These are phyloP conservation scores for Vulpes ferrilata DNA, from an alignment of 2,113 vertebrate species.

Conservation along the genomic window DNA sequence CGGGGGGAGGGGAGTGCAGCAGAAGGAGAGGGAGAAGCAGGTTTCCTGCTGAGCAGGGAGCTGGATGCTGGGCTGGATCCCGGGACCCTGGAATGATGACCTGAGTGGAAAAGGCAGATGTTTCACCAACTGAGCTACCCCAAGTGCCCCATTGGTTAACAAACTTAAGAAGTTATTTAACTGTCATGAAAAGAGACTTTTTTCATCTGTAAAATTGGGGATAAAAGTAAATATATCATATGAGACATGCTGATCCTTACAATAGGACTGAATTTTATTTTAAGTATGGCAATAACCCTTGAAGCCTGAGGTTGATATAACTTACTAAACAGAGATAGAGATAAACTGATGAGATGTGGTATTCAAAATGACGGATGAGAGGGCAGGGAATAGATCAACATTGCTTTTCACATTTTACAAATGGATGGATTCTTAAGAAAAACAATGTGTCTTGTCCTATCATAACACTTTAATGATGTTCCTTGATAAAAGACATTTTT, in stretches of 20 bases:
- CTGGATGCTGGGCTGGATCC: too few species aligned
- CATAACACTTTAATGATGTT: not conserved
- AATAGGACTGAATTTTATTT: not conserved
- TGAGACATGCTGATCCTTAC: not conserved
- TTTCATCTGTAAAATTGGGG: not conserved
- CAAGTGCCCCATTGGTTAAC: not conserved
- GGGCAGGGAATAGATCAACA: not conserved
- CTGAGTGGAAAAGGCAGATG: too few species aligned
- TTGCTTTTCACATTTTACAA: not conserved
- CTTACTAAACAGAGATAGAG: constrained; percentile 13
- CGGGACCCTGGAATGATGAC: too few species aligned
- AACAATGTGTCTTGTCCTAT: not conserved
- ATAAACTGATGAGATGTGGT: not conserved
- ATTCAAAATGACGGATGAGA: not conserved
- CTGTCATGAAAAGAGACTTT: not conserved
- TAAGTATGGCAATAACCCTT: not conserved
- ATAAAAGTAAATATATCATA: not conserved
- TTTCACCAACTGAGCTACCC: too few species aligned
- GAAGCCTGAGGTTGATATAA: not conserved
- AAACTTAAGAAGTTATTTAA: not conserved
- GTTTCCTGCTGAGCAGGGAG: too few species aligned
- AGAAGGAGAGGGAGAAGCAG: too few species aligned
- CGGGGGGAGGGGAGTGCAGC: too few species aligned
- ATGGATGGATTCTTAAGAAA: constrained; percentile 9
- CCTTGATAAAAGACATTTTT: constrained; percentile 13